These are phyloP conservation scores for Drosophila tani DNA, from an alignment of 1,140 invertebrate genomes.

Conservation along the genomic window DNA sequence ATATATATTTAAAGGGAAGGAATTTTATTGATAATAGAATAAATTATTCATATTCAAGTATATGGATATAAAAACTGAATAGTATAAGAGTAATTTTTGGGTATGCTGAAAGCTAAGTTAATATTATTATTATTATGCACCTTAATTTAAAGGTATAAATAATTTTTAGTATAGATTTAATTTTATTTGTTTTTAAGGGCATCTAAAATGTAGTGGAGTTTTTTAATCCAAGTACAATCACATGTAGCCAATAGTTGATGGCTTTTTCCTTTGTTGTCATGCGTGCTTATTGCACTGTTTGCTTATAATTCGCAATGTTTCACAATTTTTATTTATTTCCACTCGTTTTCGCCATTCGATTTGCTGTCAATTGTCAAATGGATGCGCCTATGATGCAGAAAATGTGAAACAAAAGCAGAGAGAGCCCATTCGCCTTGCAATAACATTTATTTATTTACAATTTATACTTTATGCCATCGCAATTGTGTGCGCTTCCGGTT, in stretches of 20 bases:
- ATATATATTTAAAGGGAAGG: background rate
- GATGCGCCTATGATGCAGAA: constrained; percentile 40
- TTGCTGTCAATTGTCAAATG: constrained; percentile 42
- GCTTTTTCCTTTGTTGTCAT: background rate
- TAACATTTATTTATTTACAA: constrained; percentile 46
- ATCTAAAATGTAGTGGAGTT: background rate
- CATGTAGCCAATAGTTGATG: background rate
- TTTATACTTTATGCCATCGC: constrained; percentile 39
- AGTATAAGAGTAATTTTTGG: too few relatives aligned
- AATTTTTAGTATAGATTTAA: too few relatives aligned
- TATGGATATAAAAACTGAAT: background rate
- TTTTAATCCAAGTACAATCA: background rate
- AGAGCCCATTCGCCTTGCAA: constrained; percentile 16
- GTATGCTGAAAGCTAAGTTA: background rate
- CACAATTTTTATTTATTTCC: constrained; percentile 15
- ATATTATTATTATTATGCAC: too few relatives aligned
- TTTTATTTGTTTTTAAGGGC: background rate
- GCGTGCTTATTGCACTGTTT: constrained; percentile 10
- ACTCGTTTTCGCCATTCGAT: constrained; percentile 8
- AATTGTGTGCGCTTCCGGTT: constrained; percentile 62
- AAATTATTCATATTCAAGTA: background rate
- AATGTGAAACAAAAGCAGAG: constrained; percentile 31
- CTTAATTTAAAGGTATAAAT: too few relatives aligned
- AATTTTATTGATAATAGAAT: background rate
- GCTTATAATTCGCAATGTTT: constrained; percentile 18